Conservation (phyloP, 2,797 vertebrate genomes). For the Gephyroberyx darwinii region DNA sequence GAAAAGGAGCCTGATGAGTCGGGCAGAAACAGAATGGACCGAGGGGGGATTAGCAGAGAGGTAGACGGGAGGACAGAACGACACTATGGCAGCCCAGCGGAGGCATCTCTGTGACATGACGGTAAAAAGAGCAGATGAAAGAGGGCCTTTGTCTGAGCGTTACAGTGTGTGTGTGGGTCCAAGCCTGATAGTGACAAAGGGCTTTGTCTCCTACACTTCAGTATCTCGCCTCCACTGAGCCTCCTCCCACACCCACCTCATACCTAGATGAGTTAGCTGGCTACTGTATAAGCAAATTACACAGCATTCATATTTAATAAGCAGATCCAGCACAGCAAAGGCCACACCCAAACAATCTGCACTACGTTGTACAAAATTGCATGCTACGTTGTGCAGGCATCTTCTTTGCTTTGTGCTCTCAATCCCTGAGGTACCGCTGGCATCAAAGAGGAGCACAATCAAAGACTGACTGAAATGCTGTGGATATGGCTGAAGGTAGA, state of each 20-base stretch:
- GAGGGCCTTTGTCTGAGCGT: conserved; percentile 66
- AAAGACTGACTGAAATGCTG: conserved; percentile 50
- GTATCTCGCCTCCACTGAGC: conserved; percentile 16
- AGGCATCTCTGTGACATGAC: conserved; percentile 21
- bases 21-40: conserved; percentile 10
- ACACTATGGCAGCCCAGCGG: conserved; percentile 12
- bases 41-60: conserved; percentile 20
- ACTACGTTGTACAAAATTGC: neutral
- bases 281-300: neutral
- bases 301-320: conserved; percentile 60
- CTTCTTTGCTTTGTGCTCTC: conserved; percentile 22
- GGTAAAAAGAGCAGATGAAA: conserved; percentile 41
- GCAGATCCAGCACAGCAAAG: conserved; percentile 25
- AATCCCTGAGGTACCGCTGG: conserved; percentile 23
- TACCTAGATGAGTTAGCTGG: conserved; percentile 42
- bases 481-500: conserved; percentile 18
- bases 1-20: conserved; percentile 30
- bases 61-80: neutral
- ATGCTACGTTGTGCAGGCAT: neutral
- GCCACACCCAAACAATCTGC: conserved; percentile 39
- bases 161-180: conserved; percentile 53
- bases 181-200: conserved; percentile 50
- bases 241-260: conserved; percentile 52
- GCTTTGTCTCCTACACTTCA: conserved; percentile 58
- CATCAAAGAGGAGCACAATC: conserved; percentile 55